phyloP scores from a whole-genome alignment of 1,140 invertebrate species.

The Sycophila sp. region DNA sequence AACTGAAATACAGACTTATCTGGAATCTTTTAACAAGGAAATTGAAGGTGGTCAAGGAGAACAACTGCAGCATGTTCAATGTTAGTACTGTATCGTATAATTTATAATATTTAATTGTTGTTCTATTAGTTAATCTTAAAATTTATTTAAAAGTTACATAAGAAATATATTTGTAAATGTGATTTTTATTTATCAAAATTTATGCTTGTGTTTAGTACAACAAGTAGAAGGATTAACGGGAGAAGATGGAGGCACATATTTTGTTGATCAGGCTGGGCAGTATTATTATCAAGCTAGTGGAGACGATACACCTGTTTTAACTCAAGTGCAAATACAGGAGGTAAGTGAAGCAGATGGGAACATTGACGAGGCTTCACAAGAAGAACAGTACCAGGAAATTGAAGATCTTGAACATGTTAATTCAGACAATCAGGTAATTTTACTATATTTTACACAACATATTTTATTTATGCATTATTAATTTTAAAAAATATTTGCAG shows the following conservation, averaged over 20 bases:
- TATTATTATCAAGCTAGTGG: slow-evolving; percentile 79
- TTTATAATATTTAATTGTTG: background rate
- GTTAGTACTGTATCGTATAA: slow-evolving; percentile 55
- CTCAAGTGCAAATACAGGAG: slow-evolving; percentile 67
- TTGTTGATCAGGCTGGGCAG: slow-evolving; percentile 80
- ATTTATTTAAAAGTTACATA: background rate
- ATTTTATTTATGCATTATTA: background rate
- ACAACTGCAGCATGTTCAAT: slow-evolving; percentile 66
- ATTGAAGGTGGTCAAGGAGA: slow-evolving; percentile 73
- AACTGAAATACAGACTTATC: slow-evolving; percentile 83
- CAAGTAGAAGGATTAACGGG: slow-evolving; percentile 68
- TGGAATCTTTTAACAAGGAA: slow-evolving; percentile 87
- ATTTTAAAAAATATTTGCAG: slow-evolving; percentile 45
- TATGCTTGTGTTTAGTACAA: slow-evolving; percentile 61
- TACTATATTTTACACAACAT: background rate
- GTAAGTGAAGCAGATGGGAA: slow-evolving; percentile 64
- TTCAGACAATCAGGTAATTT: slow-evolving; percentile 57
- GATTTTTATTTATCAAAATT: slow-evolving; percentile 24
- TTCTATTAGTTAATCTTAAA: background rate
- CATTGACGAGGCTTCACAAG: slow-evolving; percentile 55
- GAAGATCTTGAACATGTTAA: slow-evolving; percentile 67
- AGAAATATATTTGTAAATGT: background rate
- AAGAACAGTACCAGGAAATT: slow-evolving; percentile 63
- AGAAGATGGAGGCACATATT: slow-evolving; percentile 76
- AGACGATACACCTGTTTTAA: slow-evolving; percentile 73